Evolutionary conservation across 2,797 vertebrate genomes (phyloP).

Genomic region (Macropus fuliginosus): DNA sequence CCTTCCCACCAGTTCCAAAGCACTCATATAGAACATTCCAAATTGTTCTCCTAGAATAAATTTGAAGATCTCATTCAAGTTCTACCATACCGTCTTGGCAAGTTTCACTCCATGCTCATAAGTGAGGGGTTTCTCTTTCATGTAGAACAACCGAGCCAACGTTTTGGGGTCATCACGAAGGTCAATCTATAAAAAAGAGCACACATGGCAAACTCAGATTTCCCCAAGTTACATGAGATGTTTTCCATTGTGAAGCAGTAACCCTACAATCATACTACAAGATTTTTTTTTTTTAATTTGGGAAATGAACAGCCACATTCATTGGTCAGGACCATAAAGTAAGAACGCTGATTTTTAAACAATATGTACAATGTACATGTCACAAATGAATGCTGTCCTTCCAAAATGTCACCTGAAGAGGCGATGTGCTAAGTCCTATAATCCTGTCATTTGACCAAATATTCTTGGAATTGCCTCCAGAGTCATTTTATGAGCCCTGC

Average conservation of each 20-base stretch:
- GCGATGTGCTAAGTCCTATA: neutral
- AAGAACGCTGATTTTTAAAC: neutral
- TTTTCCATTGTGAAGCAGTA: slow-evolving; percentile 16
- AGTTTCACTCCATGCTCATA: slow-evolving; percentile 92
- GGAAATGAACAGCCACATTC: neutral
- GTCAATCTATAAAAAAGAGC: slow-evolving; percentile 86
- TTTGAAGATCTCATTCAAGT: slow-evolving; percentile 11
- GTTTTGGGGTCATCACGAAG: slow-evolving; percentile 93
- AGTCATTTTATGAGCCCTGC: neutral
- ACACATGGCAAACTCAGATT: neutral
- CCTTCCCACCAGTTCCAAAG: neutral
- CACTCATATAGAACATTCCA: neutral
- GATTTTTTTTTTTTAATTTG: slow-evolving; percentile 13
- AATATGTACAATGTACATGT: neutral
- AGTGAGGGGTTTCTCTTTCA: slow-evolving; percentile 93
- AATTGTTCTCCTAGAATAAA: neutral
- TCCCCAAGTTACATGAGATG: neutral
- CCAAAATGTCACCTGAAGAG: neutral
- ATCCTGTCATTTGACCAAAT: neutral
- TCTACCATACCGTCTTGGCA: slow-evolving; percentile 88
- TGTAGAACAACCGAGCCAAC: slow-evolving; percentile 90
- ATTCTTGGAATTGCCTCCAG: slow-evolving; percentile 39
- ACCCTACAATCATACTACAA: neutral
- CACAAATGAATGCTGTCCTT: neutral
- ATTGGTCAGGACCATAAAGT: neutral